Base-by-base conservation (phyloP, 2,113 vertebrate genomes). In the Centrocercus urophasianus region DNA sequence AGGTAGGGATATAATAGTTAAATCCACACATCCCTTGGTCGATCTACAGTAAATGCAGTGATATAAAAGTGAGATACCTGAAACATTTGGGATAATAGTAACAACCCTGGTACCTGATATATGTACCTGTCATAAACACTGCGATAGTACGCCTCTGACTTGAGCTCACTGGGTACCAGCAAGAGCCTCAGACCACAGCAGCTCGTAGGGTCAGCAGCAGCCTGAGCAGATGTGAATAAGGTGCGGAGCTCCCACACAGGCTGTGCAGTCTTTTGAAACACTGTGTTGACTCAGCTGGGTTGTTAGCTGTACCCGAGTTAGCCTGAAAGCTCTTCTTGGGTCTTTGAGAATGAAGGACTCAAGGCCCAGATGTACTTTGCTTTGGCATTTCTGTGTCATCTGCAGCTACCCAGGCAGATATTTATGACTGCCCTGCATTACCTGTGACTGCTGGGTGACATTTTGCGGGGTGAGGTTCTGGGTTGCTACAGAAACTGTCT, bases 401-500 rank as follows among this genome's bases (percentile, higher is more conserved):
- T 92, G 50, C 73, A 82, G 38, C 67, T 88, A 22, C 32, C 21
- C 17, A 25, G 43, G 64, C 12, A 59, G 60, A 27, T 61, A 70
- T 54, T 77, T 69, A 13, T 65, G 47, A 47, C 38, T 1, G 0
- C 48, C 75, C 50, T 74, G 34, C 30, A 27, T 43, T 81, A 57
- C 36, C 65, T 70, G 25, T 76, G 59, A 54, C 75, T 32, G 30
- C 8, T 66, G 83, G 76, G 30, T 1, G 7, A 76, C 36, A 30
- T 84, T 89, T 93, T 75, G 42, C 70, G 57, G 57, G 78, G 72
- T 56, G 34, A 89, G n/a, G 73, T 89, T 89, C 78, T 91, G 90
- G 48, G 91, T 93, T 95, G 88, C 94, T 94, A 92, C 92, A 91
- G 96, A 93, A 95, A 95, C 95, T 92, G 89, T 86, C 92, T 90